Base-by-base conservation (phyloP, 2,113 vertebrate species). In the Hypanus sabinus region DNA sequence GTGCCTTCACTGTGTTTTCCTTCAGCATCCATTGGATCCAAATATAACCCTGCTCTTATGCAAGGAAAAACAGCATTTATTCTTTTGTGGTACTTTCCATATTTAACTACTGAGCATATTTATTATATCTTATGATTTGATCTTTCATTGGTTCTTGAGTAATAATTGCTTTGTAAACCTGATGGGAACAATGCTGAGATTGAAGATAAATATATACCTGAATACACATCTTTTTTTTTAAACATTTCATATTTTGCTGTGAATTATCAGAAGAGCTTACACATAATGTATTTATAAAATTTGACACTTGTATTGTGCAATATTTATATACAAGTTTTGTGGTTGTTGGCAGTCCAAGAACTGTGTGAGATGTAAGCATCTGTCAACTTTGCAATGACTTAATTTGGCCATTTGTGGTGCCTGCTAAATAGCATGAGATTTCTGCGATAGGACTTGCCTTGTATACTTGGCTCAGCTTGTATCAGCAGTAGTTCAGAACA, bases 361-460 rank as follows among this genome's bases (percentile, higher is more conserved):
- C 24, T 83, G 16, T 55, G 22, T 83, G 46, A 83, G 80, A 83
- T 83, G 38, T 55, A 83, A 80, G 6, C 36, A 80, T 38, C 36
- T 83, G 80, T 83, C 80, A 83, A 55, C 22, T 83, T 83, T 83
- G 38, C 80, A 83, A 3, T 83, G 80, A 55, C 46, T 83, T 83
- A 24, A 83, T 57, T 83, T 83, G 80, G 14, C 46, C 46, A 55
- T 83, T 24, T 55, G 18, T 81, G 18, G 22, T 57, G 5, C 20
- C 1, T 83, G 22, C 46, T 55, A 24, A 83, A 57, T 24, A 55
- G 14, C 38, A 27, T 27, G 46, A 55, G 80, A 83, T 57, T 83
- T 83, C 12, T 6, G 38, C 55, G 80, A 83, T 24, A 55, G 2
- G 14, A 71, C 70, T 71, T 20, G 71, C 0, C 71, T 73, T 73